Evolutionary conservation across 2,113 vertebrate species (phyloP), one percentile per base, ranked within the genome.

Genomic region (Strix uralensis): DNA sequence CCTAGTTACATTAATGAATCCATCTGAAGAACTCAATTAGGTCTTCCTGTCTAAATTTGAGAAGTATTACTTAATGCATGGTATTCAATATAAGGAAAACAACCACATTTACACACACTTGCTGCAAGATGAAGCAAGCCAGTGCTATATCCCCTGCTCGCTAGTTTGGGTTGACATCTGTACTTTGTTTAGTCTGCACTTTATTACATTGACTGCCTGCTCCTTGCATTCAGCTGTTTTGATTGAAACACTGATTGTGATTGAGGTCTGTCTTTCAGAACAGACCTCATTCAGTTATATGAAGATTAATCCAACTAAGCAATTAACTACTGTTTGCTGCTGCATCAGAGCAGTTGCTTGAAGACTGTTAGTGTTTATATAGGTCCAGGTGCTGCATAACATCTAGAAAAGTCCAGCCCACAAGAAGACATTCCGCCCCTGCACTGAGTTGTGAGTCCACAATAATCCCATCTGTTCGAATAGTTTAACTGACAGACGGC

Each of bases 21-120:
- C 49, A 75, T 52, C 36, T 65, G 49, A 94, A 94, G 36, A 94
- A 74, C 36, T 80, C 77, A 61, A 36, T 30, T 67, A 82, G 36
- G 40, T 85, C 73, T 94, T 97, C 83, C 83, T 94, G 92, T 94
- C 91, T 91, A 82, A 92, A 92, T 81, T 94, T 86, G 57, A 93
- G 70, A 87, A 79, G 91, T 81, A 79, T 77, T 92, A 88, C 52
- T n/a, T 90, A 91, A 73, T 55, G 18, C 9, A 36, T 11, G 4
- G 62, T 38, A 87, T 70, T 65, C 17, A 61, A 27, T 87, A 77
- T 12, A 84, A 63, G 30, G 34, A 74, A 78, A 88, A 62, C 11
- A 78, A 67, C 81, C 58, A 81, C 27, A 40, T 23, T 84, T 59
- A 74, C 5, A 55, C 5, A 83, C 2, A 4, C 30, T 81, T 47